Evolutionary conservation across 2,113 vertebrate genomes (phyloP), one percentile per base, ranked within the genome.

Genomic region (Phalacrocorax brasilianus): DNA sequence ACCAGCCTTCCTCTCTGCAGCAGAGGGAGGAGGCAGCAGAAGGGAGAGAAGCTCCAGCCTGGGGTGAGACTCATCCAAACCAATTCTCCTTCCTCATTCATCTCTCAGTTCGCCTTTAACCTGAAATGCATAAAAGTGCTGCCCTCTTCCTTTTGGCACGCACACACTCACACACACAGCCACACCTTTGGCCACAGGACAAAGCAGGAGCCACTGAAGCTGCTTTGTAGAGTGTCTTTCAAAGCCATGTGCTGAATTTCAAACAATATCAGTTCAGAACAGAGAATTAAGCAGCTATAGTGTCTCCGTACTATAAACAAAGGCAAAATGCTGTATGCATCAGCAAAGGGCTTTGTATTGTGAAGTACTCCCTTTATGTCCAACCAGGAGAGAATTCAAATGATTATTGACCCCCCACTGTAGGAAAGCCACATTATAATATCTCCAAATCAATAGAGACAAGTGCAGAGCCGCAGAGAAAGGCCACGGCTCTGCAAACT

Each of bases 361-460:
- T 75, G 17, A 93, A 94, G 73, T 5, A 68, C 62, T 94, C 86
- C 78, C 89, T 95, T 95, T 91, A 35, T 95, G 92, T 90, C 81
- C 72, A 66, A 62, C 78, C 93, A 67, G 86, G 79, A 90, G 89
- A 93, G 96, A 71, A 93, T 90, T 93, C 89, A 55, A 94, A 95
- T 91, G 38, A 33, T 83, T 96, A 92, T 95, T 96, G 97, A 97
- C 94, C 92, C 82, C 84, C 12, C 79, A 3, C 93, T 89, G 93
- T 89, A 95, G 94, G 95, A 71, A 93, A 94, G 85, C 40, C 28
- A 16, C 94, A 85, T 96, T 93, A 87, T 95, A 95, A 91, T 90
- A 94, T 94, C 94, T 94, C 47, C 91, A 28, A 71, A 97, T 97
- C 96, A 82, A 94, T 96, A 38, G 76, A 91, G 84, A 70, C 62